Base-by-base conservation (phyloP, 1,140 invertebrate species). In the Plectrocnemia conspersa region DNA sequence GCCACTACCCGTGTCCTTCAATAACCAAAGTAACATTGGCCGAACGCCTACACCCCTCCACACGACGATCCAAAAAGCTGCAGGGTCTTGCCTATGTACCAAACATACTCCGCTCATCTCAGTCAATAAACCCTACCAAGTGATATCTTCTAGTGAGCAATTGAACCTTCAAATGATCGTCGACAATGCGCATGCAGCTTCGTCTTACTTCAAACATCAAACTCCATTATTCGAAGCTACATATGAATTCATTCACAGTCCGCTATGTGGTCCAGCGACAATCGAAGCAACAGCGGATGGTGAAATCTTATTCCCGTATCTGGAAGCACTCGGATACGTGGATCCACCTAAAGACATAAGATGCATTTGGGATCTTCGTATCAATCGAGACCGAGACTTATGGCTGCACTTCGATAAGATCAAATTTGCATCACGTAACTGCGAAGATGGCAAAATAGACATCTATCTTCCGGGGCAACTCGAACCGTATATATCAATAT, bases 221-320 rank as follows among this genome's bases (percentile, higher is more conserved):
- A 77, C 79, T 23, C 84, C 89, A 0, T 75, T 93, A 1, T 93
- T 93, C 64, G 82, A 90, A 68, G 89, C 89, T 0, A 81, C 77
- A 5, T 93, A 89, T 65, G 87, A 91, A 66, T 93, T 93, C 65
- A 85, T 90, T 4, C 91, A 93, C 58, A 87, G 88, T 13, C 89
- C 89, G 1, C 72, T 92, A 0, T 93, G 91, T 65, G 91, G 91
- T 0, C 88, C 88, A 2, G 81, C 89, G 0, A 78, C 88, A 1
- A 67, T 92, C 25, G 80, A 83, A 10, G 83, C 89, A 0, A 79
- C 81, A 2, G 81, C 85, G 2, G 88, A 92, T 62, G 89, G 88
- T 0, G 88, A 90, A 66, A 83, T 90, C 10, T 82, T 88, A 45
- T 91, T 91, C 66, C 90, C 89, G 0, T 85, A 87, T 64, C 86